Conservation (phyloP, 2,113 vertebrate species). For the Mola mola region DNA sequence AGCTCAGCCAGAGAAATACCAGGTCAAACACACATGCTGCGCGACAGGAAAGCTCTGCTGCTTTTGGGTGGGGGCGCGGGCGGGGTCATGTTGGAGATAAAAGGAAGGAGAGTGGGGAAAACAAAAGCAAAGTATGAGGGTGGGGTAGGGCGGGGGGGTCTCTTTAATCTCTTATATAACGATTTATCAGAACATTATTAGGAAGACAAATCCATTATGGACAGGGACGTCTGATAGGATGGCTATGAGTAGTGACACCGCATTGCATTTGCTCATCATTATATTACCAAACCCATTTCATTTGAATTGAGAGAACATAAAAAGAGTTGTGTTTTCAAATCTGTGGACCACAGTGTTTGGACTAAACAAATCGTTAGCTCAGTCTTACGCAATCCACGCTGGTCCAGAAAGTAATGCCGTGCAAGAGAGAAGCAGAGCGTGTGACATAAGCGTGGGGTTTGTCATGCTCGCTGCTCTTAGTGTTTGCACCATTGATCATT, state of each 20-base stretch:
- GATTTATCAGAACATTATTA: neutral
- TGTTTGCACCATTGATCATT: conserved; percentile 87
- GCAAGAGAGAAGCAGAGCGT: conserved; percentile 14
- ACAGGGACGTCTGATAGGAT: neutral
- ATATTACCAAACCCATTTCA: conserved; percentile 21
- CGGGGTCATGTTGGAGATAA: neutral
- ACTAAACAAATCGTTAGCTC: conserved; percentile 30
- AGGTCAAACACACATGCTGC: conserved; percentile 59
- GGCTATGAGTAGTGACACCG: conserved; percentile 1
- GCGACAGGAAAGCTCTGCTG: conserved; percentile 32
- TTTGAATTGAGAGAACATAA: conserved; percentile 13
- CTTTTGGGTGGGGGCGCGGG: neutral
- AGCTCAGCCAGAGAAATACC: conserved; percentile 62
- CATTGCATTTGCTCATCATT: conserved; percentile 12
- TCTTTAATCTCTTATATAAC: conserved; percentile 1
- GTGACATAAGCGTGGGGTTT: conserved; percentile 68
- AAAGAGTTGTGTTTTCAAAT: conserved; percentile 34
- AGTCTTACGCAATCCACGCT: conserved; percentile 6
- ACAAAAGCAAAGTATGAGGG: conserved; percentile 12
- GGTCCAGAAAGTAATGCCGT: conserved; percentile 7
- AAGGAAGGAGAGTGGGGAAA: conserved; percentile 7
- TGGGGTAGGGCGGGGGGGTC: neutral
- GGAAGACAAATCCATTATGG: neutral
- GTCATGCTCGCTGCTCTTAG: conserved; percentile 82
- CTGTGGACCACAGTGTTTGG: conserved; percentile 12